Evolutionary conservation across 2,888 invertebrate genomes (phyloP).

Genomic region (Diarsia dahlii): DNA sequence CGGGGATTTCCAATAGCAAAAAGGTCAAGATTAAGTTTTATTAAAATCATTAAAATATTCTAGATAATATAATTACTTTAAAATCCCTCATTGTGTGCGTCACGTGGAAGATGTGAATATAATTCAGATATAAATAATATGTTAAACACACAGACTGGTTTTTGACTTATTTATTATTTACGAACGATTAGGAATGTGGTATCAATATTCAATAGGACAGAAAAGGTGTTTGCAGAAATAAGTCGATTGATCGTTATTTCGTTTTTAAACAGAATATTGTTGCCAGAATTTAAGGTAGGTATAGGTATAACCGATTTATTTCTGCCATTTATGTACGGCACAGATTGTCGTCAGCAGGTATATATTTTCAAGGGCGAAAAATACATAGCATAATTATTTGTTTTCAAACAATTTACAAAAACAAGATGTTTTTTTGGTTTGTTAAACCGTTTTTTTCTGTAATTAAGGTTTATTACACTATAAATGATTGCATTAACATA

Average conservation of each 20-base stretch:
- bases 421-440: not conserved
- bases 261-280: too few relatives aligned
- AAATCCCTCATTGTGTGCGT: not conserved
- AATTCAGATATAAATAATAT: not conserved
- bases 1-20: slow-evolving; percentile 33
- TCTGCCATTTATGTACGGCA: not conserved
- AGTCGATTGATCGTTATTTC: not conserved
- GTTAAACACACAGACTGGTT: slow-evolving; percentile 4
- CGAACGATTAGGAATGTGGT: not conserved
- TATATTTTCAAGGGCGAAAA: not conserved
- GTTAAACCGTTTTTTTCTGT: not conserved
- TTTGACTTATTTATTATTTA: slow-evolving; percentile 11
- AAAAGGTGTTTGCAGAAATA: slow-evolving; percentile 5
- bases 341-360: not conserved
- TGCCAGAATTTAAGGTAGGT: not conserved
- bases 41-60: slow-evolving; percentile 21
- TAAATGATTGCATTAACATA: not conserved
- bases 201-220: not conserved
- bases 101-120: slow-evolving; percentile 27
- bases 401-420: not conserved
- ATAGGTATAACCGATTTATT: not conserved
- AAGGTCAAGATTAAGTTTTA: slow-evolving; percentile 9
- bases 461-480: not conserved
- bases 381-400: not conserved
- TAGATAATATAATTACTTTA: not conserved